Evolutionary conservation across 2,797 vertebrate species (phyloP).

Genomic region (Ctenopoma kingsleyae): DNA sequence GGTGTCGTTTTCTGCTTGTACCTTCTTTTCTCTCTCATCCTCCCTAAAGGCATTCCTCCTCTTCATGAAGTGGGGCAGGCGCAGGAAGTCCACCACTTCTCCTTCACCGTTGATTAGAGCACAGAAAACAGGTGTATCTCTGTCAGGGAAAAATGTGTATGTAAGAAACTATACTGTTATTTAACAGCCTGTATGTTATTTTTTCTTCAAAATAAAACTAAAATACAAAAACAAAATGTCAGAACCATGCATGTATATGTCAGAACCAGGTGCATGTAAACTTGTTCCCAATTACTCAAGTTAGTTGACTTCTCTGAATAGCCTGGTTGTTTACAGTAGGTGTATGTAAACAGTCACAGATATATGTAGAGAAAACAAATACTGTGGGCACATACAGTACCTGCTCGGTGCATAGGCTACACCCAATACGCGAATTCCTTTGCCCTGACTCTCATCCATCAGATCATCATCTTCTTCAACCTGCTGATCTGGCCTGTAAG

Average conservation of each 20-base stretch:
- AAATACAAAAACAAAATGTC: too few species aligned
- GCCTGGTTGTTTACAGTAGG: too few species aligned
- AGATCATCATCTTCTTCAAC: conserved; percentile 98
- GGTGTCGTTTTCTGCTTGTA: conserved; percentile 45
- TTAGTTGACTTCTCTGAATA: too few species aligned
- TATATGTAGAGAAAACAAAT: background rate
- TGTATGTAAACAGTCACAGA: too few species aligned
- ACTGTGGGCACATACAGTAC: conserved; percentile 65
- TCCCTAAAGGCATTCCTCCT: conserved; percentile 96
- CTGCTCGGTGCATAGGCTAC: conserved; percentile 95
- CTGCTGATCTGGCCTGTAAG: conserved; percentile 96
- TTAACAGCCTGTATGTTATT: background rate
- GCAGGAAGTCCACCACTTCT: conserved; percentile 97
- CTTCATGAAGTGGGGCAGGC: conserved; percentile 96
- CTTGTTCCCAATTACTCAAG: too few species aligned
- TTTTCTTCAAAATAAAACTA: too few species aligned
- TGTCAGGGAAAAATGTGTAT: conserved; percentile 62
- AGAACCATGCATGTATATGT: too few species aligned
- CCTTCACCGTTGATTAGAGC: conserved; percentile 97
- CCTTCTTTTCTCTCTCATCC: conserved; percentile 97
- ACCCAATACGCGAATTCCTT: conserved; percentile 95
- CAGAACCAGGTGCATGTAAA: too few species aligned
- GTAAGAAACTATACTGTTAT: background rate
- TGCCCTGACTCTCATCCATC: conserved; percentile 97
- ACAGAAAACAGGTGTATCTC: conserved; percentile 98